Evolutionary conservation across 1,140 invertebrate genomes (phyloP).

Genomic region (Drosophila insularis): DNA sequence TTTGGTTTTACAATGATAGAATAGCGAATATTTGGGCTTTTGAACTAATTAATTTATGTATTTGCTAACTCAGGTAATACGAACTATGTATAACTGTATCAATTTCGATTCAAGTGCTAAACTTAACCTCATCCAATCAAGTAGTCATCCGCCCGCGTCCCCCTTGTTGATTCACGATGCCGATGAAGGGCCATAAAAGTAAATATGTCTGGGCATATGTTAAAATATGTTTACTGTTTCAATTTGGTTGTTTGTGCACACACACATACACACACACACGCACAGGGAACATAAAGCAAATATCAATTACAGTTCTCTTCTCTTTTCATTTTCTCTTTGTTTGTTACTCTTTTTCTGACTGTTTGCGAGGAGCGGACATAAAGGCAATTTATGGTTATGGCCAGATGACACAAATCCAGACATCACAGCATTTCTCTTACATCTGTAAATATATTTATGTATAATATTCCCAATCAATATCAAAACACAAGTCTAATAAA

Average conservation of each 20-base stretch:
- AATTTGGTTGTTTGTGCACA: slow-evolving; percentile 57
- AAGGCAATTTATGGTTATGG: slow-evolving; percentile 51
- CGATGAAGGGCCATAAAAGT: slow-evolving; percentile 41
- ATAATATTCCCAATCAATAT: neutral
- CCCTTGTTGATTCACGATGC: neutral
- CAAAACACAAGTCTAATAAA: neutral
- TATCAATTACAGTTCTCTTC: slow-evolving; percentile 63
- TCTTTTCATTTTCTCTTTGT: neutral
- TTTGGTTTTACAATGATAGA: neutral
- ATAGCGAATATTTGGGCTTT: neutral
- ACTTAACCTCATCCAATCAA: neutral
- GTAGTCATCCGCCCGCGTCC: no score
- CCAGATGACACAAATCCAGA: slow-evolving; percentile 6
- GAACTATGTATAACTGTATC: neutral
- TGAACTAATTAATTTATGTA: slow-evolving; percentile 5
- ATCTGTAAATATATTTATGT: neutral
- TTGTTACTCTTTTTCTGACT: slow-evolving; percentile 3
- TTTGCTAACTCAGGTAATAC: neutral
- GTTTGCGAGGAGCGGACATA: slow-evolving; percentile 32
- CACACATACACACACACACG: no score
- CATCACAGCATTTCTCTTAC: neutral
- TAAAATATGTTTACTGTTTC: slow-evolving; percentile 73
- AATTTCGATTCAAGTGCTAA: neutral
- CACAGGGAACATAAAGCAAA: slow-evolving; percentile 54
- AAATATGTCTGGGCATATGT: slow-evolving; percentile 63